phyloP scores from a whole-genome alignment of 2,888 invertebrate genomes.

The Noctua pronuba region DNA sequence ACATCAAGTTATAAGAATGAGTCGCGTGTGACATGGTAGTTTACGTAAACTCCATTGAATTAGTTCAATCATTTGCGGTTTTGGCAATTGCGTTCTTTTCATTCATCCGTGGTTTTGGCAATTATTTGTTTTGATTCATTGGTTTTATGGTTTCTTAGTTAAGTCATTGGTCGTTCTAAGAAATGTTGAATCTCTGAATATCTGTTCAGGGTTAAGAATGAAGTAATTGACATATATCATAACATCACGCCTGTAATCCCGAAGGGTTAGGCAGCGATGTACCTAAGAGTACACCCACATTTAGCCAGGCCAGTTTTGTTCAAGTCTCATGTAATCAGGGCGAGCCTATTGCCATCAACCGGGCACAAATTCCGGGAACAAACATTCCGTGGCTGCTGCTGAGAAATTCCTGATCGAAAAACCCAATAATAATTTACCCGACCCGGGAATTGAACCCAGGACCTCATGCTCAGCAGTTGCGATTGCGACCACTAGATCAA shows the following conservation, averaged over 20 bases:
- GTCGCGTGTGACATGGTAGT: slow-evolving; percentile 71
- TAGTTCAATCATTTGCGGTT: slow-evolving; percentile 60
- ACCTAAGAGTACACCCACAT: too few relatives aligned
- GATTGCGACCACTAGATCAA: too few relatives aligned
- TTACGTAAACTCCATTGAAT: slow-evolving; percentile 49
- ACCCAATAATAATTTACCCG: too few relatives aligned
- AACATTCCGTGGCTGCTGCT: too few relatives aligned
- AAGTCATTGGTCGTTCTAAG: neutral
- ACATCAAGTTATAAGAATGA: slow-evolving; percentile 55
- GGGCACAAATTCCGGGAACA: too few relatives aligned
- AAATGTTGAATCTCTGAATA: neutral
- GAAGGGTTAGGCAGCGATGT: neutral
- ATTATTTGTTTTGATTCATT: slow-evolving; percentile 36
- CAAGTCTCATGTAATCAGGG: too few relatives aligned
- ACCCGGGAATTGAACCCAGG: too few relatives aligned
- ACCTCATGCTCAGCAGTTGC: too few relatives aligned
- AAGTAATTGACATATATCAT: neutral
- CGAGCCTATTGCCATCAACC: too few relatives aligned
- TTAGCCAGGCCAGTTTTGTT: too few relatives aligned
- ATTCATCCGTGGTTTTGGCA: slow-evolving; percentile 48
- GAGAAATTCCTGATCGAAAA: too few relatives aligned
- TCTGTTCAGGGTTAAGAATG: neutral
- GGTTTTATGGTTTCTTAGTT: neutral
- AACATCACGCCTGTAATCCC: neutral
- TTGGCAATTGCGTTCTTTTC: slow-evolving; percentile 21